Evolutionary conservation across 2,797 vertebrate genomes (phyloP).

Genomic region (Squalus acanthias): DNA sequence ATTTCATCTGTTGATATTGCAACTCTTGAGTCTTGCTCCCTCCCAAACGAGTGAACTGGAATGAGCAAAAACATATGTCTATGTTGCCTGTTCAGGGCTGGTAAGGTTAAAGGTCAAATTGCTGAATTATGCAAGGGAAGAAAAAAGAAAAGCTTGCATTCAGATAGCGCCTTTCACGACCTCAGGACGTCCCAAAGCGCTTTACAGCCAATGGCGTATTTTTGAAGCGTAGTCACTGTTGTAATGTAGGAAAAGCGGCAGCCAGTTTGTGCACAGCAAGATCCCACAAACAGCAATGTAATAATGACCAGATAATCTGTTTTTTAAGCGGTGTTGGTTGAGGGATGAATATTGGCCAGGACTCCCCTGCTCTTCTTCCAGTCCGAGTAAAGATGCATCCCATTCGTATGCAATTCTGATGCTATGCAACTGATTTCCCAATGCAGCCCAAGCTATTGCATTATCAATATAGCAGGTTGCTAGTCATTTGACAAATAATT

Average conservation of each 20-base stretch:
- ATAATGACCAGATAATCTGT: neutral
- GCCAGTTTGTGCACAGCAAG: neutral
- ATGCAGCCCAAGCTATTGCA: neutral
- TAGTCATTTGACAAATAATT: neutral
- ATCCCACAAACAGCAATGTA: neutral
- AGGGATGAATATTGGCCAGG: neutral
- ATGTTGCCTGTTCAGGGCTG: neutral
- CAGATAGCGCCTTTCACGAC: neutral
- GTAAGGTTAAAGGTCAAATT: neutral
- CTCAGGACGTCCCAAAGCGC: neutral
- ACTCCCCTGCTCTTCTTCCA: neutral
- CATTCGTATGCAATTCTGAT: neutral
- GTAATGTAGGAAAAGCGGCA: neutral
- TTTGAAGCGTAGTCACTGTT: neutral
- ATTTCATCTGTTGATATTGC: neutral
- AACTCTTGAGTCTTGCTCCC: neutral
- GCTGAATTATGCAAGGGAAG: neutral
- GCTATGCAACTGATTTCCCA: neutral
- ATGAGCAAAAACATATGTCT: neutral
- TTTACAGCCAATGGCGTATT: neutral
- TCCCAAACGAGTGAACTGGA: neutral
- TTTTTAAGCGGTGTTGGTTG: neutral
- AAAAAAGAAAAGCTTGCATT: neutral
- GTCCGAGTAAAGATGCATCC: neutral
- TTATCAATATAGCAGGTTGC: neutral